Conservation (phyloP, 2,888 invertebrate genomes). For the Antitype chi region DNA sequence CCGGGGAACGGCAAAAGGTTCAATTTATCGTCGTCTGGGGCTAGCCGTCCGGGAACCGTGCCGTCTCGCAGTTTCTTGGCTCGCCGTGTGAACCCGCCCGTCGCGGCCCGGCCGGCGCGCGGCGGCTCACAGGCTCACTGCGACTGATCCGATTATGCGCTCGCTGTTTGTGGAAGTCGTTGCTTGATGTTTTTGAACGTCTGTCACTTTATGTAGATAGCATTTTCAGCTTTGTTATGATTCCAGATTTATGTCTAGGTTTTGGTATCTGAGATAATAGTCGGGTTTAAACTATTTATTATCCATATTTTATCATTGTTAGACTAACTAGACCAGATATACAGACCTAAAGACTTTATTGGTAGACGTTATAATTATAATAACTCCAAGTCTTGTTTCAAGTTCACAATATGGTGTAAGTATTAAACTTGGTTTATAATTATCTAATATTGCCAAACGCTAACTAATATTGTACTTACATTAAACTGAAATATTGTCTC, state of each 20-base stretch:
- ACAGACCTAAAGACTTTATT: too few species aligned
- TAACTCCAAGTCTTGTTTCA: not conserved
- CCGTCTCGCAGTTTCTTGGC: conserved; percentile 2
- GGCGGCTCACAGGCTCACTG: not conserved
- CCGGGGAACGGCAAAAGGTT: conserved; percentile 40
- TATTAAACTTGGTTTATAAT: not conserved
- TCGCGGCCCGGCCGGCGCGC: not conserved
- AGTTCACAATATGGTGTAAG: not conserved
- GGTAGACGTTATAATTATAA: not conserved
- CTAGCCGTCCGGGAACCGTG: not conserved
- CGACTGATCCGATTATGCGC: conserved; percentile 38
- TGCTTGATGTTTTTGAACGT: conserved; percentile 25
- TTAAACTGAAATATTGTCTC: not conserved
- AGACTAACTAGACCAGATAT: not conserved
- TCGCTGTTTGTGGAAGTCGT: conserved; percentile 25
- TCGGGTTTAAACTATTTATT: not conserved
- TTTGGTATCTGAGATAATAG: not conserved
- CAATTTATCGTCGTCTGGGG: conserved; percentile 37
- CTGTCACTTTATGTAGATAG: conserved; percentile 25
- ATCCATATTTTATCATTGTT: not conserved
- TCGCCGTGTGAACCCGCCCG: not conserved
- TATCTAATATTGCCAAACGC: not conserved
- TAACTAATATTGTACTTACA: not conserved
- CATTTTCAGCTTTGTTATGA: conserved; percentile 21
- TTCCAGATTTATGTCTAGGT: not conserved